Conservation (phyloP, 2,113 vertebrate species). For the Aegithalos caudatus region DNA sequence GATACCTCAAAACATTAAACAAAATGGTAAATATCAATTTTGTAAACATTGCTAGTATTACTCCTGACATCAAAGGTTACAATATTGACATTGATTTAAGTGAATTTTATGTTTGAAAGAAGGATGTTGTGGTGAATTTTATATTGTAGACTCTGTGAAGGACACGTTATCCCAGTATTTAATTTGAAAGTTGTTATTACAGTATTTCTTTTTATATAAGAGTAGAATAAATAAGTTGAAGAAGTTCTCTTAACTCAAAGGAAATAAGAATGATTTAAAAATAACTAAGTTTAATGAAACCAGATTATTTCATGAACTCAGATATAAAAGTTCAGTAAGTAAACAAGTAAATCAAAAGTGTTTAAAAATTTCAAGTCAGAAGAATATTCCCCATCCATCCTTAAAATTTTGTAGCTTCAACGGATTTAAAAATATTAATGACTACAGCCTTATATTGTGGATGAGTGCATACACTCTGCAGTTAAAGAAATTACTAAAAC, state of each 20-base stretch:
- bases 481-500: not conserved
- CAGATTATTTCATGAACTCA: not conserved
- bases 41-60: not conserved
- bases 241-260: not conserved
- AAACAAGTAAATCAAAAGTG: not conserved
- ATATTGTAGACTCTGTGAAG: not conserved
- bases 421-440: not conserved
- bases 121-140: not conserved
- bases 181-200: not conserved
- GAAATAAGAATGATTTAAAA: not conserved
- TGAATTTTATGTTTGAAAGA: not conserved
- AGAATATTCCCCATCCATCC: not conserved
- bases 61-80: not conserved
- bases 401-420: not conserved
- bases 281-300: not conserved
- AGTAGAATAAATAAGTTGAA: not conserved
- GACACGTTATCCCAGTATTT: not conserved
- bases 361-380: not conserved
- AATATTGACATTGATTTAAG: not conserved
- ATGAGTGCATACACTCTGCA: not conserved
- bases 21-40: not conserved
- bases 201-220: not conserved
- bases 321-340: not conserved
- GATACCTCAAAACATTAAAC: not conserved
- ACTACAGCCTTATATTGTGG: not conserved